Percentiles rank a stretch among this genome's conserved stretches.
phyloP scores from a whole-genome alignment of 2,113 vertebrate species.

The Spea multiplicata region DNA sequence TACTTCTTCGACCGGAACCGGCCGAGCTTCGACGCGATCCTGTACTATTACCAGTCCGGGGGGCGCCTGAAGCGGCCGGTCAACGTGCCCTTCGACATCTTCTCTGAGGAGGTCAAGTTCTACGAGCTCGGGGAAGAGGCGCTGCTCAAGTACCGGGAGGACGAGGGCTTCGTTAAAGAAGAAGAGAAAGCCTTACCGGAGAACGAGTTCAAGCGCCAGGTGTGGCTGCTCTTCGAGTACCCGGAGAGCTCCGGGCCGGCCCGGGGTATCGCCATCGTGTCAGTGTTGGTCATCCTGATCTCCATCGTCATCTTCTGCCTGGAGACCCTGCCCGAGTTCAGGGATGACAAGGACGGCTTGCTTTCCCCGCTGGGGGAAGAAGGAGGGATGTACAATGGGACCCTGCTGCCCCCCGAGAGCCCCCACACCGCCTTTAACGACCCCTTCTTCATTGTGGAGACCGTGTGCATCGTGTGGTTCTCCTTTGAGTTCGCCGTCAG shows the following conservation, averaged over 20 bases:
- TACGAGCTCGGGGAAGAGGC: slow-evolving; percentile 96
- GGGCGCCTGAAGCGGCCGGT: slow-evolving; percentile 91
- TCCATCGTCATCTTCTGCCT: slow-evolving; percentile 97
- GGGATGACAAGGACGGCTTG: slow-evolving; percentile 91
- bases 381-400: slow-evolving; percentile 67
- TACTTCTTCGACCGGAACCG: slow-evolving; percentile 97
- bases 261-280: slow-evolving; percentile 93
- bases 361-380: slow-evolving; percentile 86
- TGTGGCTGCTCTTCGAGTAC: slow-evolving; percentile 98
- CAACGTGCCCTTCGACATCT: slow-evolving; percentile 95
- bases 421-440: slow-evolving; percentile 93
- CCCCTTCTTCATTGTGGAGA: slow-evolving; percentile 98
- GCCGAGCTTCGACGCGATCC: slow-evolving; percentile 94
- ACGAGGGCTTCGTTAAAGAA: slow-evolving; percentile 95
- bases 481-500: slow-evolving; percentile 96
- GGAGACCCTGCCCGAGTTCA: slow-evolving; percentile 93
- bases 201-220: slow-evolving; percentile 93
- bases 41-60: slow-evolving; percentile 91
- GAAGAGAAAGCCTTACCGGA: slow-evolving; percentile 89
- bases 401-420: slow-evolving; percentile 63
- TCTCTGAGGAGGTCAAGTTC: slow-evolving; percentile 97
- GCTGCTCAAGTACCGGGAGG: slow-evolving; percentile 93
- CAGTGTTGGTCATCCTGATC: slow-evolving; percentile 94
- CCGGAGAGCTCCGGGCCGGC: slow-evolving; percentile 95
- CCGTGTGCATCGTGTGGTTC: slow-evolving; percentile 98